Conservation (phyloP, 1,140 invertebrate genomes). For the Drosophila murphyi region DNA sequence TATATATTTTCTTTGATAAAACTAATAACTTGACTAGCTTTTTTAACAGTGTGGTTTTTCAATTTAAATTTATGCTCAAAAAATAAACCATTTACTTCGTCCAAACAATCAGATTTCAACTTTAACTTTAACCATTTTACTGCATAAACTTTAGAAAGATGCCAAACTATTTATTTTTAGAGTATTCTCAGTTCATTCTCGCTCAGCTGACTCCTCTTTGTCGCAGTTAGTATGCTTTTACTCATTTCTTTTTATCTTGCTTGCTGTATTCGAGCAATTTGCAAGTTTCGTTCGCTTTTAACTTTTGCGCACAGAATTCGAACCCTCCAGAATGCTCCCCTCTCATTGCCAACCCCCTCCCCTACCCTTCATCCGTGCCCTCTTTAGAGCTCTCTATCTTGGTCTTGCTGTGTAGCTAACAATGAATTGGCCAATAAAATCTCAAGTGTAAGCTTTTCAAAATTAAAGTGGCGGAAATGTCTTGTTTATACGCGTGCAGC, state of each 20-base stretch:
- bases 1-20: no score
- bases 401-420: constrained; percentile 59
- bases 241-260: constrained; percentile 28
- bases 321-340: not conserved
- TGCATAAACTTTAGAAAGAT: no score
- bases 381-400: not conserved
- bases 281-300: constrained; percentile 63
- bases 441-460: constrained; percentile 83
- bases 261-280: constrained; percentile 37
- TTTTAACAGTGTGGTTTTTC: no score
- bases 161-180: constrained; percentile 8
- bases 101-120: no score
- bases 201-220: constrained; percentile 19
- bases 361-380: not conserved
- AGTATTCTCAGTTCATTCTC: constrained; percentile 31
- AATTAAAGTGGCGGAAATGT: constrained; percentile 83
- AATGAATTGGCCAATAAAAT: constrained; percentile 83
- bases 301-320: constrained; percentile 48
- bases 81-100: no score
- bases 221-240: constrained; percentile 16
- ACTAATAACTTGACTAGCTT: no score
- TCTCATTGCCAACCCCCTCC: not conserved
- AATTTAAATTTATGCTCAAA: no score
- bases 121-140: no score
- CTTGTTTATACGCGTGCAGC: constrained; percentile 78